These are phyloP conservation scores for Epistrophella euchroma DNA, from an alignment of 2,888 invertebrate species.

Conservation along the genomic window DNA sequence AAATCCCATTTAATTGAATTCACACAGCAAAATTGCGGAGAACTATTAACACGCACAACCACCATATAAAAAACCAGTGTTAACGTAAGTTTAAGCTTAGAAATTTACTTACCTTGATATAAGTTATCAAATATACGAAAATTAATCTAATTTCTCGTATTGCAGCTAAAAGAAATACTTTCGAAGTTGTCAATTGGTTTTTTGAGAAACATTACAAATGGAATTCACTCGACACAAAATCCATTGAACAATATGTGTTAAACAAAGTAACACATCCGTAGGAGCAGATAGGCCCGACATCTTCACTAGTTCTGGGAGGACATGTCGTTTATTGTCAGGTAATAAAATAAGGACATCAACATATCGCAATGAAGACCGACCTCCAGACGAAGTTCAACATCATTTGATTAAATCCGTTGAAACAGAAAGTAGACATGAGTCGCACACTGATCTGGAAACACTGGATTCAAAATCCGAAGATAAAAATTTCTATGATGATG, in stretches of 20 bases:
- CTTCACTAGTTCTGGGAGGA: slow-evolving; percentile 24
- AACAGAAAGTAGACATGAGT: slow-evolving; percentile 11
- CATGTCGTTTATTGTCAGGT: slow-evolving; percentile 43
- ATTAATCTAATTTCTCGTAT: not conserved
- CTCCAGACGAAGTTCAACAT: slow-evolving; percentile 44
- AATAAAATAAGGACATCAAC: slow-evolving; percentile 57
- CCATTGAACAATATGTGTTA: slow-evolving; percentile 23
- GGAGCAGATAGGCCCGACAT: slow-evolving; percentile 49
- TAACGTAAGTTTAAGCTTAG: too few relatives aligned
- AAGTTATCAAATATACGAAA: not conserved
- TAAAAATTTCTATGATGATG: slow-evolving; percentile 72
- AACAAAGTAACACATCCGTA: slow-evolving; percentile 42
- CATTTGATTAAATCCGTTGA: slow-evolving; percentile 18
- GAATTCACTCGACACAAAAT: slow-evolving; percentile 42
- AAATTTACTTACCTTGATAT: too few relatives aligned
- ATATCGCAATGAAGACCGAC: slow-evolving; percentile 76
- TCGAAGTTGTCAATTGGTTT: slow-evolving; percentile 62
- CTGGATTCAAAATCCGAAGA: slow-evolving; percentile 43
- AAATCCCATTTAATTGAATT: too few relatives aligned
- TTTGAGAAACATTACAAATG: slow-evolving; percentile 42
- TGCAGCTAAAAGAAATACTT: slow-evolving; percentile 77
- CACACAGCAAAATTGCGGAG: too few relatives aligned
- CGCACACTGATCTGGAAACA: slow-evolving; percentile 33
- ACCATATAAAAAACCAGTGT: too few relatives aligned
- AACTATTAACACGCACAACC: too few relatives aligned